Conservation (phyloP, 2,888 invertebrate genomes). For the Dinocampus coccinellae region DNA sequence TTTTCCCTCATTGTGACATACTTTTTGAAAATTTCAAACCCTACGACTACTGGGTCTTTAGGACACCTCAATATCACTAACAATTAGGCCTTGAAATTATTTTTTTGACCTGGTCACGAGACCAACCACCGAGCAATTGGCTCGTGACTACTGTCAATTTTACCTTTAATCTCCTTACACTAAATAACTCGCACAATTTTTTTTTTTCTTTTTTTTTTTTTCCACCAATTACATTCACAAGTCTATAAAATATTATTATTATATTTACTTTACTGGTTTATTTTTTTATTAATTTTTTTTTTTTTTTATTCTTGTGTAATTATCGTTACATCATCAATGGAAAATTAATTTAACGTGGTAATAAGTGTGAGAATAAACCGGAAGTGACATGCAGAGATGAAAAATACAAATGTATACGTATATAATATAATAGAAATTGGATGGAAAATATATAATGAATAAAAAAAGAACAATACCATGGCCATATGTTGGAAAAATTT, state of each 20-base stretch:
- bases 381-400: neutral
- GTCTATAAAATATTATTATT: neutral
- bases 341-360: neutral
- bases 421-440: neutral
- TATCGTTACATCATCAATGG: neutral
- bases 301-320: neutral
- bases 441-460: neutral
- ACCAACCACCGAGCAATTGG: slow-evolving; percentile 24
- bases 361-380: neutral
- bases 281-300: neutral
- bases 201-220: too few relatives aligned
- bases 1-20: slow-evolving; percentile 45
- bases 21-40: slow-evolving; percentile 50
- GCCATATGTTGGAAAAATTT: slow-evolving; percentile 51
- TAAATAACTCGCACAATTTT: neutral
- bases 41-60: slow-evolving; percentile 48
- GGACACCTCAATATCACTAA: slow-evolving; percentile 41
- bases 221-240: too few relatives aligned
- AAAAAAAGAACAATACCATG: slow-evolving; percentile 9
- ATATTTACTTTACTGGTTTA: neutral
- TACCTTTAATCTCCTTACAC: neutral
- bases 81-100: slow-evolving; percentile 3
- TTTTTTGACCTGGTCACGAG: slow-evolving; percentile 19
- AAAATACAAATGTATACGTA: slow-evolving; percentile 28
- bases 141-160: slow-evolving; percentile 6